phyloP scores from a whole-genome alignment of 2,113 vertebrate genomes.

The Astur gentilis region DNA sequence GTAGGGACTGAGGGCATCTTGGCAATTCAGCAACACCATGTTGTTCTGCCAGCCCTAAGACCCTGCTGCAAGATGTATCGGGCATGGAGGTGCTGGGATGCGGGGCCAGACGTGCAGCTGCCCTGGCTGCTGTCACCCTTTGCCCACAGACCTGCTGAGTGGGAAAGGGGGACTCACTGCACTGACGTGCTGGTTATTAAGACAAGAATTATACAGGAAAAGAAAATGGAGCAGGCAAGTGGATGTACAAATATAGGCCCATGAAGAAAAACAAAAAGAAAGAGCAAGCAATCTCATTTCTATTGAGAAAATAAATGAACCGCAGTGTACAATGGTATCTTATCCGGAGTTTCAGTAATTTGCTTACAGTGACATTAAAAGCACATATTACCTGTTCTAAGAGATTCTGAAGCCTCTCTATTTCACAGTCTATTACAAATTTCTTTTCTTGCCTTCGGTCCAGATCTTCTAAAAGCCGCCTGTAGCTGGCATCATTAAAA shows the following conservation, averaged over 20 bases:
- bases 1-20: not conserved
- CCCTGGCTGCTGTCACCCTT: not conserved
- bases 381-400: slow-evolving; percentile 88
- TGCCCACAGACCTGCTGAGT: fast-evolving
- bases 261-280: not conserved
- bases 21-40: not conserved
- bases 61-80: not conserved
- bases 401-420: slow-evolving; percentile 94
- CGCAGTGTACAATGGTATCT: not conserved
- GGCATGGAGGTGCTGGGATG: not conserved
- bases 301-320: not conserved
- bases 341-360: not conserved
- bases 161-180: not conserved
- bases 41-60: not conserved
- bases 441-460: slow-evolving; percentile 96
- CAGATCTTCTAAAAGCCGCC: slow-evolving; percentile 93
- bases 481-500: slow-evolving; percentile 95
- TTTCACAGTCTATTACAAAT: slow-evolving; percentile 97
- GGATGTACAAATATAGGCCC: not conserved
- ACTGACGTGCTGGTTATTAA: not conserved
- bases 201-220: not conserved
- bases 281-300: not conserved
- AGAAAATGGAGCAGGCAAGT: not conserved
- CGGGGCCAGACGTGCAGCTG: not conserved
- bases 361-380: slow-evolving; percentile 17